Base-by-base conservation (phyloP, 2,888 invertebrate species). In the Perdita meconis region DNA sequence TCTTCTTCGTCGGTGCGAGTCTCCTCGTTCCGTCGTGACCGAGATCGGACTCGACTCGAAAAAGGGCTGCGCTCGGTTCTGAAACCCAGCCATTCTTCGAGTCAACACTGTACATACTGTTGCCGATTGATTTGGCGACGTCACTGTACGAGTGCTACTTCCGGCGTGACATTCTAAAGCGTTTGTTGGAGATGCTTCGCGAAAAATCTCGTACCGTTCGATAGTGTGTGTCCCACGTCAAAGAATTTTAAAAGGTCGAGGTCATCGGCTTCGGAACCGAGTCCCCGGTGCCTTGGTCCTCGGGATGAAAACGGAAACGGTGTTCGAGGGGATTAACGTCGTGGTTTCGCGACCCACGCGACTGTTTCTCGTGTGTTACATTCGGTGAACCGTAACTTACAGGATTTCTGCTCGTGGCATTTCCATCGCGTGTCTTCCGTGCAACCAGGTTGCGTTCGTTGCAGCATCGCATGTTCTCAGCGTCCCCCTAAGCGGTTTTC, bases 341-440 rank as follows among this genome's bases (percentile, higher is more conserved):
- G 77, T 47, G 71, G 67, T 75, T 63, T 66, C 70, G 70, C 65
- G 24, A 70, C 10, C 59, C 51, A 60, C 24, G 38, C 13, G 19
- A 19, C n/a, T 36, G 47, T 24, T 51, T 59, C 19, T 26, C 34
- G 22, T 42, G 36, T 59, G 73, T 78, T 74, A 59, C 51, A 51
- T 40, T 53, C 80, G 51, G 19, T 16, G 67, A 53, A 70, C 64
- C 78, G 67, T 70, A 70, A 74, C 63, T 74, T 67, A 77, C 61
- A 24, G 68, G 67, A 70, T 67, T 38, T 74, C 66, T 70, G 74
- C 51, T 26, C 26, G 10, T 71, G 71, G 36, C 75, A 34, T 56
- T 44, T 22, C 60, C 30, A 16, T 22, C 34, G 53, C 55, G 55
- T 55, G 59, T 50, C 19, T 50, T 44, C 16, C 19, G n/a, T 16